Evolutionary conservation across 2,888 invertebrate species (phyloP), one percentile per base, ranked within the genome.

Genomic region (Deilephila porcellus): DNA sequence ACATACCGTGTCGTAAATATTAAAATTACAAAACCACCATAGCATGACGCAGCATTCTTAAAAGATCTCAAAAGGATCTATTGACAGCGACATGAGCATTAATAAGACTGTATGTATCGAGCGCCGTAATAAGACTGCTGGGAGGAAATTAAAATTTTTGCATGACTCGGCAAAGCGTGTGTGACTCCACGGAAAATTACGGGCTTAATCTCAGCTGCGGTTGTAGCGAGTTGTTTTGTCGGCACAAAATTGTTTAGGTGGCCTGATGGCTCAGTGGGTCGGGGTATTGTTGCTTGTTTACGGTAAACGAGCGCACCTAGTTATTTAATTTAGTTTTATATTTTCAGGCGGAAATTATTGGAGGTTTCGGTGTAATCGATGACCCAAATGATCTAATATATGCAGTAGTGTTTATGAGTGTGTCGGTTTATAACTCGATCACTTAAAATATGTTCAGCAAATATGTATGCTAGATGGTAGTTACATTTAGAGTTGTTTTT

Each of bases 121-220:
- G 37, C 20, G 20, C 25, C 11, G 64, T 67, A 67, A 67, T 67
- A 67, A 71, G 67, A 45, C 25, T 45, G 25, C 45, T 34, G 72
- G 73, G 71, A 76, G 77, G 75, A 78, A 76, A 78, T 78, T 75
- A 75, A 72, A 74, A 74, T 73, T 67, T 74, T 74, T 74, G 75
- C 76, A 75, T 74, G 78, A 74, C 70, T 73, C 74, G 71, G 73
- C 72, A 72, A 64, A 64, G 67, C 67, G 52, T 67, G 59, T 67
- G 67, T 73, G 72, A 67, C 32, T 52, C 45, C 32, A 17, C 59
- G 53, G 59, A 67, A 59, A 73, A 73, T 67, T 67, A 73, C 72
- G 56, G 67, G 64, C 67, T 72, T 72, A 72, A 64, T 72, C 72
- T 72, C 60, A 60, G 62, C 62, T 34, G 62, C 45, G 14, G n/a